These are phyloP conservation scores for Tetramorium parvispinum DNA, from an alignment of 1,140 invertebrate genomes.

Conservation along the genomic window DNA sequence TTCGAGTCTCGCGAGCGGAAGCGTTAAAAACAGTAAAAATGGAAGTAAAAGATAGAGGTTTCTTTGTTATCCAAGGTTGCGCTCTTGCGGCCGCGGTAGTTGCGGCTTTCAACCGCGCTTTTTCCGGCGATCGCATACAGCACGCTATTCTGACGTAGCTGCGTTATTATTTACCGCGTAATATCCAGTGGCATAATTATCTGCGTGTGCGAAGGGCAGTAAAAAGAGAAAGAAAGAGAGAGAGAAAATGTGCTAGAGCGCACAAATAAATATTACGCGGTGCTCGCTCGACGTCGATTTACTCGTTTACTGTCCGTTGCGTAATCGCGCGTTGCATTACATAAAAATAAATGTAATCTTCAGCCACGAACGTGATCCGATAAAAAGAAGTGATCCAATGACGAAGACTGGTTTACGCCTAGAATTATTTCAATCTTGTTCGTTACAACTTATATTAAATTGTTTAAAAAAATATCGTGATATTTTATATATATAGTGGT, in stretches of 20 bases:
- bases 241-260: background rate
- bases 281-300: constrained; percentile 17
- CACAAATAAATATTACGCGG: constrained; percentile 34
- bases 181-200: constrained; percentile 48
- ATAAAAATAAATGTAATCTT: constrained; percentile 41
- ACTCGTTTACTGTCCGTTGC: constrained; percentile 19
- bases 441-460: background rate
- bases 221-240: background rate
- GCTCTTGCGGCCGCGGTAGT: constrained; percentile 2
- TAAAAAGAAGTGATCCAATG: background rate
- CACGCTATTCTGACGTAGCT: constrained; percentile 42
- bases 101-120: constrained; percentile 30
- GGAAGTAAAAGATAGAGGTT: constrained; percentile 37
- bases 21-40: constrained; percentile 24
- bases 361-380: constrained; percentile 3
- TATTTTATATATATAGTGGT: background rate
- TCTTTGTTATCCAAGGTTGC: constrained; percentile 63
- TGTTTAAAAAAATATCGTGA: background rate
- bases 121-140: constrained; percentile 41
- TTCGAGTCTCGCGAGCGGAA: constrained; percentile 10
- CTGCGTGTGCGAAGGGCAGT: background rate
- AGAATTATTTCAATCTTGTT: background rate
- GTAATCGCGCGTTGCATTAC: constrained; percentile 28
- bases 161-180: constrained; percentile 71
- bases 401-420: background rate